A percentile compares a stretch with the other conserved stretches of the same genome.
Conservation (phyloP, 2,888 invertebrate genomes). For the Iphiclides podalirius region DNA sequence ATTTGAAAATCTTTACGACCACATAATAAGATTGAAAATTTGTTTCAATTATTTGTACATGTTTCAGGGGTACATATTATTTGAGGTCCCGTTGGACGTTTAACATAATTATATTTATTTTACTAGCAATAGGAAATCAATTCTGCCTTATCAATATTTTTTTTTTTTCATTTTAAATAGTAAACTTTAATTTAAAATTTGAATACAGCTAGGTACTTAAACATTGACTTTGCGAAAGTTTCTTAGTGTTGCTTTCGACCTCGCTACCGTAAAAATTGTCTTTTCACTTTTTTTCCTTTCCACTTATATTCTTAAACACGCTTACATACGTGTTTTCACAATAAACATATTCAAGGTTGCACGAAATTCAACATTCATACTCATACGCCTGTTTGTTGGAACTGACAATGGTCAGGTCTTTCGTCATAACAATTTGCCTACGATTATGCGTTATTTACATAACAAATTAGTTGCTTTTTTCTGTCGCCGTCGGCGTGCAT, state of each 20-base stretch:
- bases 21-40: no score
- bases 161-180: no score
- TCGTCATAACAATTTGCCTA: constrained; percentile 11
- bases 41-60: no score
- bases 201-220: no score
- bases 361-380: constrained; percentile 18
- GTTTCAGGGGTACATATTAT: no score
- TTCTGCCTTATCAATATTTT: no score
- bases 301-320: constrained; percentile 42
- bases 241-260: constrained; percentile 46
- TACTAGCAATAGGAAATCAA: no score
- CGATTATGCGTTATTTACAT: constrained; percentile 11
- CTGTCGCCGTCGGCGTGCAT: background rate
- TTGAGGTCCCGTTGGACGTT: no score
- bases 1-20: no score
- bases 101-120: no score
- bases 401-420: constrained; percentile 1
- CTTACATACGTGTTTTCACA: constrained; percentile 29
- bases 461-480: constrained; percentile 2
- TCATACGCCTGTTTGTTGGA: constrained; percentile 7
- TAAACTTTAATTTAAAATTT: no score
- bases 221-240: constrained; percentile 21
- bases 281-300: constrained; percentile 51
- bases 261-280: constrained; percentile 41
- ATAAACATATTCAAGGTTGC: constrained; percentile 34